Percentiles rank a stretch among this genome's conserved stretches.
Evolutionary conservation across 2,888 invertebrate species (phyloP).

Genomic region (Lordiphosa andalusiaca): DNA sequence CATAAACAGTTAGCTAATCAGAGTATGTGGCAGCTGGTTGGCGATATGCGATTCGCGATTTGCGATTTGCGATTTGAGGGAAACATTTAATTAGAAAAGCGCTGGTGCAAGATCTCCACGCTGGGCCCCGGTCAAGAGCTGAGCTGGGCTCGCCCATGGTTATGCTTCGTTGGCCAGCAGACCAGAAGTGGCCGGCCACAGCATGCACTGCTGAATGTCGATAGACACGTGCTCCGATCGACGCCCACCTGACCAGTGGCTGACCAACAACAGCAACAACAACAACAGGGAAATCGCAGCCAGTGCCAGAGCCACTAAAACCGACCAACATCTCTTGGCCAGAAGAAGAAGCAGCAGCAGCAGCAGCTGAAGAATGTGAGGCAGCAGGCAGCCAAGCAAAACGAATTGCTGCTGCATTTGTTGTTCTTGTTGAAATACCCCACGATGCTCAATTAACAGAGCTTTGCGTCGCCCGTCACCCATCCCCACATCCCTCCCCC

Average conservation of each 20-base stretch:
- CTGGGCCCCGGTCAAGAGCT: conserved; percentile 16
- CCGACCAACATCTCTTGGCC: conserved; percentile 1
- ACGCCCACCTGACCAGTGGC: conserved; percentile 33
- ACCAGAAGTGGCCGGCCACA: background rate
- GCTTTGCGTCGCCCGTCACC: conserved; percentile 7
- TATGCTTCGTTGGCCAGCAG: conserved; percentile 32
- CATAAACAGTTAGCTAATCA: conserved; percentile 53
- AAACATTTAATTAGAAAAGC: conserved; percentile 68
- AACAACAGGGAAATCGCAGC: conserved; percentile 36
- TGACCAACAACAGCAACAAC: conserved; percentile 16
- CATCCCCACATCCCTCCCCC: background rate
- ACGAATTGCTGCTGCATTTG: conserved; percentile 68
- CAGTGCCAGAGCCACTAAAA: background rate
- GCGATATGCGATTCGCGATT: too few species aligned
- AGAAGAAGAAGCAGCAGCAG: background rate
- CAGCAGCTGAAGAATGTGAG: conserved; percentile 21
- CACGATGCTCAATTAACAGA: conserved; percentile 61
- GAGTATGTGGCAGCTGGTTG: conserved; percentile 42
- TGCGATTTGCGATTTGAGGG: too few species aligned
- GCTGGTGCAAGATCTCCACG: conserved; percentile 43
- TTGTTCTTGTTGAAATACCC: conserved; percentile 24
- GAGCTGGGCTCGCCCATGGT: conserved; percentile 25
- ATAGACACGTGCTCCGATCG: conserved; percentile 33
- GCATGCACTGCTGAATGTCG: conserved; percentile 15
- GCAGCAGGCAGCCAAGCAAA: conserved; percentile 57